A percentile compares a stretch with the other conserved stretches of the same genome.
Conservation (phyloP, 2,888 invertebrate genomes). For the Aelia acuminata region DNA sequence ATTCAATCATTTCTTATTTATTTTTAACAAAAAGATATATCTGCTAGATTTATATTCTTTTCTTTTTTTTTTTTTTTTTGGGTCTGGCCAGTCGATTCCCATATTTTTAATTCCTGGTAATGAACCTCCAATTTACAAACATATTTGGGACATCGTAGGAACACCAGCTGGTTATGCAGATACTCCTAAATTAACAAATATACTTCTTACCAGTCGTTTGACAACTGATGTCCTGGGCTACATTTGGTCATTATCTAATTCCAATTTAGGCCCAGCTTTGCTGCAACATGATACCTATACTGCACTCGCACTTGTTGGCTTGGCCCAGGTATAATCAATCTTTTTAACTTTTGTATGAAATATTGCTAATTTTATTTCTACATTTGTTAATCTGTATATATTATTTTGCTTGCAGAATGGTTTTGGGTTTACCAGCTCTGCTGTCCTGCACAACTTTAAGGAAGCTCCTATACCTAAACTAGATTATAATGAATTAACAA, state of each 20-base stretch:
- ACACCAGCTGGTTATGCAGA: conserved; percentile 67
- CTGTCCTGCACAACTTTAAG: conserved; percentile 67
- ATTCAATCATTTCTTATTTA: background rate
- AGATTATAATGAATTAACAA: conserved; percentile 68
- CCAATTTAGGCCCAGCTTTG: conserved; percentile 70
- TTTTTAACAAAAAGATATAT: background rate
- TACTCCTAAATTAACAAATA: conserved; percentile 67
- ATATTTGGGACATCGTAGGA: conserved; percentile 70
- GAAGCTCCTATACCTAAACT: conserved; percentile 69
- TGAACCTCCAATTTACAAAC: conserved; percentile 70
- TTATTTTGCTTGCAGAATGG: conserved; percentile 67
- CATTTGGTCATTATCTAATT: conserved; percentile 72
- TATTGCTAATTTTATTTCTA: background rate
- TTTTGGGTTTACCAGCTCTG: conserved; percentile 67
- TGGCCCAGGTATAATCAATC: conserved; percentile 70
- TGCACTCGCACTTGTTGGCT: conserved; percentile 71
- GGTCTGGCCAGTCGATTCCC: background rate
- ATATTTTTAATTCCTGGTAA: conserved; percentile 70
- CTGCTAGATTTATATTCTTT: background rate
- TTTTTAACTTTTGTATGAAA: conserved; percentile 62
- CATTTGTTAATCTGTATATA: background rate
- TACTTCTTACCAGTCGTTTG: conserved; percentile 71
- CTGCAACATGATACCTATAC: conserved; percentile 71
- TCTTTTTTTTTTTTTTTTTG: background rate
- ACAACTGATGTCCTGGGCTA: conserved; percentile 71